A percentile compares a stretch with the other conserved stretches of the same genome.
Conservation (phyloP, 1,140 invertebrate genomes). For the Cataglyphis hispanica region DNA sequence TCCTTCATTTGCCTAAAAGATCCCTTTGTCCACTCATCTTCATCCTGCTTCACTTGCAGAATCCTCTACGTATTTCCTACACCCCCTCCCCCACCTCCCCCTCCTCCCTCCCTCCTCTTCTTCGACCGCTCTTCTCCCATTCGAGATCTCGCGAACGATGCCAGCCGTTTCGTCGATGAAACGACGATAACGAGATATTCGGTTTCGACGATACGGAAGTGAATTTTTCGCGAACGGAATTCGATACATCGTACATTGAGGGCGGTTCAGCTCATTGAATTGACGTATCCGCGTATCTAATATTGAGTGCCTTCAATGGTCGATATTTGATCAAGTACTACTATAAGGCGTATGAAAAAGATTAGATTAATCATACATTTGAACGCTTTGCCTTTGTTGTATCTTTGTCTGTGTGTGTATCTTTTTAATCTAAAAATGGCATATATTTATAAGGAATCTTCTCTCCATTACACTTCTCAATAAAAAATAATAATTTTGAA, state of each 20-base stretch:
- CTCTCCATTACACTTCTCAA: background rate
- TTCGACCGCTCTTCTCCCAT: conserved; percentile 1
- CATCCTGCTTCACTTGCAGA: conserved; percentile 67
- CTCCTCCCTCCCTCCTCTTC: background rate
- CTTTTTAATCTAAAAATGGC: background rate
- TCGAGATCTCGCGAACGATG: conserved; percentile 39
- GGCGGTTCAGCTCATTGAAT: conserved; percentile 57
- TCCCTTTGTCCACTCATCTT: conserved; percentile 77
- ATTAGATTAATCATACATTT: conserved; percentile 41
- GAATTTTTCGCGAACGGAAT: conserved; percentile 62
- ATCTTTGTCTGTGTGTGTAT: too few relatives aligned
- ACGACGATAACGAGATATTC: conserved; percentile 63
- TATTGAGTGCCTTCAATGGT: conserved; percentile 43
- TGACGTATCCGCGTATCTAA: conserved; percentile 57
- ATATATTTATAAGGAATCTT: background rate
- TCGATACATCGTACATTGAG: conserved; percentile 50
- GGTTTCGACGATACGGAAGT: conserved; percentile 61
- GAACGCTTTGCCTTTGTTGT: background rate
- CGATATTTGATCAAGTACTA: conserved; percentile 58
- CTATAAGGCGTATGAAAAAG: background rate
- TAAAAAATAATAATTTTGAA: background rate
- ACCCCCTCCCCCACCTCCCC: background rate
- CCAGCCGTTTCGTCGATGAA: conserved; percentile 62
- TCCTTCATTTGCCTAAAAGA: conserved; percentile 78
- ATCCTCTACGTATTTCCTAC: conserved; percentile 42